phyloP scores from a whole-genome alignment of 2,113 vertebrate genomes.

The Marmota flaviventris region DNA sequence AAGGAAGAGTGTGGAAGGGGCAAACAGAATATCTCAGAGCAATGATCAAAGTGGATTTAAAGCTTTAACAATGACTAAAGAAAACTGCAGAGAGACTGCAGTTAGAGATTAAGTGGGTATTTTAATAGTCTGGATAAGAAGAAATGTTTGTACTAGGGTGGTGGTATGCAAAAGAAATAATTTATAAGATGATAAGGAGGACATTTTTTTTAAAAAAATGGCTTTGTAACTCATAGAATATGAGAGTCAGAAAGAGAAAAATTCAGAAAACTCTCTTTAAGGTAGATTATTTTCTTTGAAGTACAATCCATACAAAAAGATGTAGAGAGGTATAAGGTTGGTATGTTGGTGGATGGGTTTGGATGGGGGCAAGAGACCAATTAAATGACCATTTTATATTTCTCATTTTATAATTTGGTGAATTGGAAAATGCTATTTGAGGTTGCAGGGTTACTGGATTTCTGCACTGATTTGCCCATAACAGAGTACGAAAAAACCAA shows the following conservation, averaged over 20 bases:
- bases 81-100: neutral
- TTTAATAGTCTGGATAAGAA: neutral
- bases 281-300: neutral
- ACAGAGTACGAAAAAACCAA: fast-evolving
- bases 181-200: neutral
- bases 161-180: neutral
- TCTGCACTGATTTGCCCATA: neutral
- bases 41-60: too few species aligned
- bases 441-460: neutral
- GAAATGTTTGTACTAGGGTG: neutral
- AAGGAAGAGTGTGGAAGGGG: neutral
- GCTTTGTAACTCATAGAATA: neutral
- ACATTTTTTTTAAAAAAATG: neutral
- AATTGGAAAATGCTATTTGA: neutral
- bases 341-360: neutral
- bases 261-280: neutral
- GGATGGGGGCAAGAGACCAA: neutral
- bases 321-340: neutral
- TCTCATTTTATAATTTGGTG: neutral
- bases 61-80: neutral
- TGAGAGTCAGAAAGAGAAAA: neutral
- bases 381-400: neutral
- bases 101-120: neutral
- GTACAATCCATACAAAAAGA: neutral
- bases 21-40: neutral